Evolutionary conservation across 2,888 invertebrate species (phyloP).

Genomic region (Euspilapteryx auroguttella): DNA sequence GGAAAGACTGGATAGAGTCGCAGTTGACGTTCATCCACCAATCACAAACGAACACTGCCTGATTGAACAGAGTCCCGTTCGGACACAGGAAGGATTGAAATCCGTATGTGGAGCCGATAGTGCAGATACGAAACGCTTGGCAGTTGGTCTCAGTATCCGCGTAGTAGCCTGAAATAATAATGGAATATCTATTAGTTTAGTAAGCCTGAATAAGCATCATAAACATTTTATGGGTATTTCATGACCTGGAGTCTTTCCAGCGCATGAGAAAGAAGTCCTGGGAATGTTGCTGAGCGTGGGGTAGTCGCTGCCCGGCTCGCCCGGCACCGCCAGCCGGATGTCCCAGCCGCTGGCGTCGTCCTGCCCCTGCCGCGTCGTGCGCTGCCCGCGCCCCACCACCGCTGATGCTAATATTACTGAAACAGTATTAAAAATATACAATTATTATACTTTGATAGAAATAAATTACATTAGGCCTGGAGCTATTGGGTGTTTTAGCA

Average conservation of each 20-base stretch:
- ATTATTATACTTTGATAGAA: too few relatives aligned
- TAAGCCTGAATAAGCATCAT: too few relatives aligned
- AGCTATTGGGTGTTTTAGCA: too few relatives aligned
- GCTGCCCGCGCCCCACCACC: background rate
- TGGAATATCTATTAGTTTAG: too few relatives aligned
- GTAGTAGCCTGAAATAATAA: conserved; percentile 58
- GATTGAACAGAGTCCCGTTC: conserved; percentile 69
- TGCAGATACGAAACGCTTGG: conserved; percentile 69
- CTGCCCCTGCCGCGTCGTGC: conserved; percentile 16
- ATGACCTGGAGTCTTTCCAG: conserved; percentile 60
- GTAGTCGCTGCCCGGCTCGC: conserved; percentile 68
- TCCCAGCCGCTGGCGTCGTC: conserved; percentile 42
- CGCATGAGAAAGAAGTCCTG: conserved; percentile 64
- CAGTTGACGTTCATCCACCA: conserved; percentile 73
- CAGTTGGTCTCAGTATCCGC: conserved; percentile 67
- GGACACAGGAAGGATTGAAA: conserved; percentile 68
- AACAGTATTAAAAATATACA: too few relatives aligned
- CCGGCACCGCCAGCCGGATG: conserved; percentile 65
- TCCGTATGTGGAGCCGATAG: conserved; percentile 50
- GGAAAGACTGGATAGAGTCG: conserved; percentile 34
- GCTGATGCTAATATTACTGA: too few relatives aligned
- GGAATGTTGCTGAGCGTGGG: conserved; percentile 63
- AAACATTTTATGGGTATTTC: too few relatives aligned
- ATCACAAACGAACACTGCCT: conserved; percentile 66
- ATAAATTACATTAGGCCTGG: too few relatives aligned